Evolutionary conservation across 2,113 vertebrate genomes (phyloP), one percentile per base, ranked within the genome.

Genomic region (Parus major): DNA sequence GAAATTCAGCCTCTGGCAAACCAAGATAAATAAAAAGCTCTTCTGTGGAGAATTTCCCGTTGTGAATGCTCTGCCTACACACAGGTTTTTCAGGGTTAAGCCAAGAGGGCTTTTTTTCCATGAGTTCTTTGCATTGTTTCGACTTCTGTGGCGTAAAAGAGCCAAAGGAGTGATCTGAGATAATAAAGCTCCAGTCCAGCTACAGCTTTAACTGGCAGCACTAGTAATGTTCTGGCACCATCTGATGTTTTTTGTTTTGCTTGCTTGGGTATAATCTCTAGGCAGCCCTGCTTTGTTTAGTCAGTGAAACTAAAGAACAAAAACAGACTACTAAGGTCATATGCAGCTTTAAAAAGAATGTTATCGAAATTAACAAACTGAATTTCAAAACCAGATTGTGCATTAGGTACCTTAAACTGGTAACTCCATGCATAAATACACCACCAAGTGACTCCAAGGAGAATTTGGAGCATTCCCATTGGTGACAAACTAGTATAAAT

Each of bases 231-330:
- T 95, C 90, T 96, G 95, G 94, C 94, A 95, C 71, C 92, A 90
- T 94, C 82, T 86, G 66, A 95, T 93, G 93, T 93, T 96, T 94
- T 93, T 78, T 96, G 93, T 94, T 96, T 96, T 95, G 87, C 82
- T 86, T 92, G 92, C 90, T 46, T 70, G 68, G 35, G 84, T 96
- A 90, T 88, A 71, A 96, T 93, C 90, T 92, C 93, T 28, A 95
- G 92, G 92, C 93, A 95, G 93, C 78, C 31, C 3, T 0, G 0
- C 82, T 94, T 63, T 90, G 75, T 96, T 97, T 93, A 73, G 79
- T 36, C 91, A 91, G 88, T 88, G 82, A 95, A 95, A 92, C 64
- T 83, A 47, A 94, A 92, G 70, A 88, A 89, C 73, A 86, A 84
- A 86, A 96, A n/a, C 82, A 83, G 80, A 65, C 76, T 75, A 77